Percentiles rank a stretch among this genome's conserved stretches.
Conservation (phyloP, 2,797 vertebrate genomes). For the Parambassis ranga region DNA sequence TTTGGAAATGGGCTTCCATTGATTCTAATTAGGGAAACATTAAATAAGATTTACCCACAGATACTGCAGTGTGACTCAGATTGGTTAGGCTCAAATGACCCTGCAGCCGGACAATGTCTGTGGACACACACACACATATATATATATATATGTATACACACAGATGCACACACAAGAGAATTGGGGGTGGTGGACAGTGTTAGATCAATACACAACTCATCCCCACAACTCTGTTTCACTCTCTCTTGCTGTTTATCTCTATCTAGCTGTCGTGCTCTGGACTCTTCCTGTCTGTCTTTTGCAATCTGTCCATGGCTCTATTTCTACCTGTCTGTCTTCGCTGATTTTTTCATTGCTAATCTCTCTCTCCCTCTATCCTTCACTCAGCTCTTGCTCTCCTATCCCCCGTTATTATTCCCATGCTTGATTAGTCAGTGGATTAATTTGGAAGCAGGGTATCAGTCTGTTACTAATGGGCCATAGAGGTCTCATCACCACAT, state of each 20-base stretch:
- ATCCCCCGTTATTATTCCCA: slow-evolving; percentile 74
- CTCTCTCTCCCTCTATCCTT: slow-evolving; percentile 29
- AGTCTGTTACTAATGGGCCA: slow-evolving; percentile 80
- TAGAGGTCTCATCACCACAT: slow-evolving; percentile 78
- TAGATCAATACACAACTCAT: slow-evolving; percentile 70
- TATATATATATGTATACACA: slow-evolving; percentile 9
- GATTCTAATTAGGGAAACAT: slow-evolving; percentile 99
- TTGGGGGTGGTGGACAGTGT: slow-evolving; percentile 52
- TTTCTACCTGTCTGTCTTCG: slow-evolving; percentile 59
- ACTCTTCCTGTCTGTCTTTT: slow-evolving; percentile 58
- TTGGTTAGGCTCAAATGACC: slow-evolving; percentile 63
- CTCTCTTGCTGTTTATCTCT: slow-evolving; percentile 60
- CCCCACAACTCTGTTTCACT: slow-evolving; percentile 57
- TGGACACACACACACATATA: slow-evolving; percentile 11
- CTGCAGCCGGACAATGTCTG: slow-evolving; percentile 55
- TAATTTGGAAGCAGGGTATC: slow-evolving; percentile 80
- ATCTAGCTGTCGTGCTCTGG: slow-evolving; percentile 56
- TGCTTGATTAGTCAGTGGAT: slow-evolving; percentile 82
- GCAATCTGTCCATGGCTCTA: slow-evolving; percentile 53
- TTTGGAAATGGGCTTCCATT: slow-evolving; percentile 95
- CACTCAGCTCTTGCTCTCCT: slow-evolving; percentile 45
- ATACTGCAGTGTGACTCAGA: slow-evolving; percentile 80
- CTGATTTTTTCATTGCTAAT: slow-evolving; percentile 23
- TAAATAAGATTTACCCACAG: slow-evolving; percentile 96
- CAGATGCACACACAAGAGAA: slow-evolving; percentile 26